Conservation (phyloP, 2,797 vertebrate genomes). For the Gadopsis bispinosus region DNA sequence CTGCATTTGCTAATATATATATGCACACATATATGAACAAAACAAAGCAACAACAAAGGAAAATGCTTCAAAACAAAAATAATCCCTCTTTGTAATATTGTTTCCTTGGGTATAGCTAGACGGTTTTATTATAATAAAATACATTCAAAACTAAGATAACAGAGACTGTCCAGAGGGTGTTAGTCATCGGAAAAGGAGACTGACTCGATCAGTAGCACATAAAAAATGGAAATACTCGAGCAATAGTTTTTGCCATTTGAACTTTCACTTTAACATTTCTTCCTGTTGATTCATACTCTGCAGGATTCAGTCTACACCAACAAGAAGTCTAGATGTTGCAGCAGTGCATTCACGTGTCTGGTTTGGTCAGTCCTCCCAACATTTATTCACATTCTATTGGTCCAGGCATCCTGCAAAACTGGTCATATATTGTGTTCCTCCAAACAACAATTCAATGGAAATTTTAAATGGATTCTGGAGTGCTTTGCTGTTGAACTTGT, state of each 20-base stretch:
- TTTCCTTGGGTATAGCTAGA: background rate
- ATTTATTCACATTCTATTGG: slow-evolving; percentile 19
- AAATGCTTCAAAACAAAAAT: too few species aligned
- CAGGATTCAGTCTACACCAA: background rate
- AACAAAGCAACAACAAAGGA: too few species aligned
- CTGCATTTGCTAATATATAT: too few species aligned
- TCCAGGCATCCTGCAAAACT: slow-evolving; percentile 5
- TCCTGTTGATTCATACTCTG: background rate
- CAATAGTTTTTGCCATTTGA: background rate
- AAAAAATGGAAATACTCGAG: background rate
- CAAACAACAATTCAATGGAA: background rate
- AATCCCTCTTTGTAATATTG: background rate
- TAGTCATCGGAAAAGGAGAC: background rate
- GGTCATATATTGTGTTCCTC: background rate
- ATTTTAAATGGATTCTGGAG: background rate
- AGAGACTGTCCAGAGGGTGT: background rate
- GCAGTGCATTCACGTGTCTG: background rate
- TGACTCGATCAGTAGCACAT: background rate
- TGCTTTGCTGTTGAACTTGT: slow-evolving; percentile 12
- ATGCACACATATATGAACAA: too few species aligned
- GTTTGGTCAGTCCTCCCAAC: background rate
- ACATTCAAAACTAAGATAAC: background rate
- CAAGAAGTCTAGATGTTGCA: background rate
- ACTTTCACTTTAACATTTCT: background rate
- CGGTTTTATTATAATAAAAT: too few species aligned